These are phyloP conservation scores for Lamellibrachia satsuma DNA, from an alignment of 2,888 invertebrate genomes.

Conservation along the genomic window DNA sequence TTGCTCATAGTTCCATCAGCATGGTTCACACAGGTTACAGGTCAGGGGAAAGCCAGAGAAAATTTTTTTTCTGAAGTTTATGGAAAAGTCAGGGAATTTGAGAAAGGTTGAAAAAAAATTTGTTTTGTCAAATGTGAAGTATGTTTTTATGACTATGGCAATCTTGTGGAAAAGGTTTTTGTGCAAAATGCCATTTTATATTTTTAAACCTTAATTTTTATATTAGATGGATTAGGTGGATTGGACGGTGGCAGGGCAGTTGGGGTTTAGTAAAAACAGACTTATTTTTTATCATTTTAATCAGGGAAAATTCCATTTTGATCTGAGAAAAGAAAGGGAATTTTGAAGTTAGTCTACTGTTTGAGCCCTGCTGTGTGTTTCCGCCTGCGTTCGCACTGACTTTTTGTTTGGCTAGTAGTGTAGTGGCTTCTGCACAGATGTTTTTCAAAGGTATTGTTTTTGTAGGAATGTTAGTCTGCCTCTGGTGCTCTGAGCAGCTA, in stretches of 20 bases:
- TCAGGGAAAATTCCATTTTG: neutral
- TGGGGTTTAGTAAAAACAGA: neutral
- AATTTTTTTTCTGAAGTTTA: neutral
- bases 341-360: neutral
- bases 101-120: too few relatives aligned
- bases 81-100: neutral
- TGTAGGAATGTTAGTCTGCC: neutral
- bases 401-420: neutral
- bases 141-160: neutral
- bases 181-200: neutral
- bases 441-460: too few relatives aligned
- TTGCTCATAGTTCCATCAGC: neutral
- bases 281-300: neutral
- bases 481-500: too few relatives aligned
- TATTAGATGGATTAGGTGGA: too few relatives aligned
- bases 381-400: neutral
- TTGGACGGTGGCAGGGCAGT: neutral
- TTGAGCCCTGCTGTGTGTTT: neutral
- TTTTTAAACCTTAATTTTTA: too few relatives aligned
- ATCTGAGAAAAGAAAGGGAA: neutral
- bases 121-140: slow-evolving; percentile 2
- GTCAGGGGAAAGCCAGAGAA: neutral
- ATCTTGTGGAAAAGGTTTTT: neutral
- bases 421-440: too few relatives aligned
- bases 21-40: neutral